A percentile compares a stretch with the other conserved stretches of the same genome.
These are phyloP conservation scores for Rana temporaria DNA, from an alignment of 2,113 vertebrate genomes.

Conservation along the genomic window DNA sequence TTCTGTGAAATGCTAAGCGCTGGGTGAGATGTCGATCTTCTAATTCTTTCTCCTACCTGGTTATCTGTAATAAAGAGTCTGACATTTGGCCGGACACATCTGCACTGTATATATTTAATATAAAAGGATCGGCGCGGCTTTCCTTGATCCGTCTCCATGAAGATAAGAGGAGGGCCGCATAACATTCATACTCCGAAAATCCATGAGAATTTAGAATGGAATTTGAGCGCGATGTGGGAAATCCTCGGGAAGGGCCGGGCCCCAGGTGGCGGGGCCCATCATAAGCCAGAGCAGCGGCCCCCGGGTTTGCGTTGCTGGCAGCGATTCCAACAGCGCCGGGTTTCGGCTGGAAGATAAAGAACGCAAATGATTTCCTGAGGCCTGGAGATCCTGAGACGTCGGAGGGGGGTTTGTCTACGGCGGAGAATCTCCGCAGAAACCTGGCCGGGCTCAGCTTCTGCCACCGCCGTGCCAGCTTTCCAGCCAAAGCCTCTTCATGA, in stretches of 20 bases:
- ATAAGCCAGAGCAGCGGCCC: slow-evolving; percentile 52
- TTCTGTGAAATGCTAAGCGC: no score
- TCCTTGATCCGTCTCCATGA: neutral
- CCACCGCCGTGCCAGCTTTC: slow-evolving; percentile 1
- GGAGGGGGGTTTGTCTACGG: slow-evolving; percentile 58
- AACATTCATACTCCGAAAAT: neutral
- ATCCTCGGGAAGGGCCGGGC: neutral
- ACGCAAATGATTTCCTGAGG: slow-evolving; percentile 71
- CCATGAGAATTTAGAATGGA: slow-evolving; percentile 36
- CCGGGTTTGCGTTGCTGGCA: slow-evolving; percentile 59
- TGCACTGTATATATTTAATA: neutral
- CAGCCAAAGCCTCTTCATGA: neutral
- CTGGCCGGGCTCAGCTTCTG: slow-evolving; percentile 9
- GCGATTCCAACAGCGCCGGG: slow-evolving; percentile 39
- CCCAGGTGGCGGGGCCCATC: neutral
- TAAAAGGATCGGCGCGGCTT: neutral
- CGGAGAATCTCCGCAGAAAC: slow-evolving; percentile 61
- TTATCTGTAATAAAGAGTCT: no score
- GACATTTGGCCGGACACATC: no score
- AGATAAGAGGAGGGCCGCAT: neutral
- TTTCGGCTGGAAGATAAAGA: slow-evolving; percentile 57
- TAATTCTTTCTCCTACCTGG: no score
- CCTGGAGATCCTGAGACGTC: slow-evolving; percentile 58
- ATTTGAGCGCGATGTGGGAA: slow-evolving; percentile 45
- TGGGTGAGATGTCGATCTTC: no score